phyloP scores from a whole-genome alignment of 1,140 invertebrate genomes.

The Ceratina japonica region DNA sequence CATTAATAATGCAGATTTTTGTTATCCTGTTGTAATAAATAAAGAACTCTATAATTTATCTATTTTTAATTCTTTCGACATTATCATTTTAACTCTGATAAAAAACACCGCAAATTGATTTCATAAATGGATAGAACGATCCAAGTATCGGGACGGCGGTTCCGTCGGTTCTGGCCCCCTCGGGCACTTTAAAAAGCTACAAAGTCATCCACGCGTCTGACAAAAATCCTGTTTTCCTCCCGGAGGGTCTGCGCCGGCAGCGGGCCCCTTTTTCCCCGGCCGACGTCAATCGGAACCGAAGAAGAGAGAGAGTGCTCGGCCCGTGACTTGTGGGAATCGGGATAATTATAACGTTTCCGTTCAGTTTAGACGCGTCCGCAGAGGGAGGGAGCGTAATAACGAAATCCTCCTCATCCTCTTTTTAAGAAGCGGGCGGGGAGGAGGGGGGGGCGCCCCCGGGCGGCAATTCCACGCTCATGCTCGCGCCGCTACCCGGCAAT shows the following conservation, averaged over 20 bases:
- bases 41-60: too few relatives aligned
- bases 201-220: constrained; percentile 25
- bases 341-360: constrained; percentile 79
- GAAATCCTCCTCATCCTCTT: constrained; percentile 64
- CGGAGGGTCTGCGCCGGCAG: neutral
- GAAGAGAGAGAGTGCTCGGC: constrained; percentile 33
- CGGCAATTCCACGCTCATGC: constrained; percentile 77
- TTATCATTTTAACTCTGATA: too few relatives aligned
- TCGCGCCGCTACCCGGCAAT: constrained; percentile 79
- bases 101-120: too few relatives aligned
- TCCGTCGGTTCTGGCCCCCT: too few relatives aligned
- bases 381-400: constrained; percentile 67
- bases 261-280: constrained; percentile 15
- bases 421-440: too few relatives aligned
- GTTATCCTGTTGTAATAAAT: too few relatives aligned
- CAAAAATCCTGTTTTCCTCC: constrained; percentile 46
- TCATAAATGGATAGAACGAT: too few relatives aligned
- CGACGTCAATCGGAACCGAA: constrained; percentile 57
- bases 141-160: too few relatives aligned
- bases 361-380: constrained; percentile 72
- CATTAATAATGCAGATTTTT: too few relatives aligned
- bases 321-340: constrained; percentile 75
- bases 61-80: too few relatives aligned
- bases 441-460: constrained; percentile 70
- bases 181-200: neutral